Conservation (phyloP, 2,888 invertebrate genomes). For the Melanostoma mellinum region DNA sequence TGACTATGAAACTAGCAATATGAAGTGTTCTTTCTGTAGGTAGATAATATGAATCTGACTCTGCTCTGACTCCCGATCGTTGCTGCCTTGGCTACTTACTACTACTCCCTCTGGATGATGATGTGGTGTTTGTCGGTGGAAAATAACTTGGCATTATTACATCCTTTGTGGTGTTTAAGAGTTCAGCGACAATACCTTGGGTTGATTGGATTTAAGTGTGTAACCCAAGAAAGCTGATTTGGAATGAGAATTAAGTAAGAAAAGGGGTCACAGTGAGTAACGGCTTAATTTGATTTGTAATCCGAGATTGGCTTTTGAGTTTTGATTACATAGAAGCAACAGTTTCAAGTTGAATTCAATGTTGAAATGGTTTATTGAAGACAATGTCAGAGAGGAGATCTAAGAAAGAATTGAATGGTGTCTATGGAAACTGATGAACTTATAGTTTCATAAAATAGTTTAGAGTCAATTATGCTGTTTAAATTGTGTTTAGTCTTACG, state of each 20-base stretch:
- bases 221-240: constrained; percentile 61
- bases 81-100: too few species aligned
- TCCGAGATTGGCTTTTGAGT: constrained; percentile 38
- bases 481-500: too few species aligned
- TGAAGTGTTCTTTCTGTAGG: too few species aligned
- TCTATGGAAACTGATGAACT: too few species aligned
- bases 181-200: constrained; percentile 55
- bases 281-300: constrained; percentile 61
- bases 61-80: neutral
- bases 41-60: neutral
- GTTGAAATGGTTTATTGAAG: neutral
- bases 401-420: too few species aligned
- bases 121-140: constrained; percentile 48
- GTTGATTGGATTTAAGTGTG: constrained; percentile 63
- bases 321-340: constrained; percentile 32
- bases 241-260: neutral
- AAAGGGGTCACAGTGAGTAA: constrained; percentile 24
- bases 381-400: too few species aligned
- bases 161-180: constrained; percentile 65
- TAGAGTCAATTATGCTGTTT: too few species aligned
- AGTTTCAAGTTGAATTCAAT: constrained; percentile 13
- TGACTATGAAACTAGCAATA: constrained; percentile 38
- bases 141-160: constrained; percentile 61
- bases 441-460: too few species aligned
- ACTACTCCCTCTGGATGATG: constrained; percentile 8